Conservation (phyloP, 2,113 vertebrate species). For the Grammomys surdaster region DNA sequence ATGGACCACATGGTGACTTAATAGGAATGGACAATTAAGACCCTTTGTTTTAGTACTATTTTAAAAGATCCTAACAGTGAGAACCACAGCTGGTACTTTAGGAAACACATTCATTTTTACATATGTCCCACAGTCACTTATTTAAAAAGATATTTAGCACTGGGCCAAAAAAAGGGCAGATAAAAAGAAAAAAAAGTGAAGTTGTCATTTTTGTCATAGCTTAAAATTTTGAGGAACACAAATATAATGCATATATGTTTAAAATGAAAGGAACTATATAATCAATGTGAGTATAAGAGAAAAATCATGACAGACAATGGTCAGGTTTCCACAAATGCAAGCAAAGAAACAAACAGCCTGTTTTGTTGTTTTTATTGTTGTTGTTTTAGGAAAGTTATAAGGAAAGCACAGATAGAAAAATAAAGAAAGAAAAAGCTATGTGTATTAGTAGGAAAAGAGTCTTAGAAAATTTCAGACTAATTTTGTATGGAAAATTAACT, state of each 20-base stretch:
- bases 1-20: neutral
- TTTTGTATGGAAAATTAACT: neutral
- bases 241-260: neutral
- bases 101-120: slow-evolving; percentile 18
- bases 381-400: neutral
- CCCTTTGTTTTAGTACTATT: neutral
- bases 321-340: no score
- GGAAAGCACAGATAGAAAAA: neutral
- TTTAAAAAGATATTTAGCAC: neutral
- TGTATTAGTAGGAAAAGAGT: neutral
- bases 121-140: neutral
- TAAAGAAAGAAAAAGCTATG: neutral
- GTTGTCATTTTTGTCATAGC: neutral
- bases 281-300: neutral
- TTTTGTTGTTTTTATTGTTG: no score
- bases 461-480: neutral
- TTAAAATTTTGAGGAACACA: neutral
- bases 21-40: neutral
- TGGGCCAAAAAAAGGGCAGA: neutral
- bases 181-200: neutral
- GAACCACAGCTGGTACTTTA: neutral
- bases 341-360: neutral
- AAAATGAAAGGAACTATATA: neutral
- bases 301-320: neutral
- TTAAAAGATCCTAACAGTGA: neutral